Conservation (phyloP, 1,140 invertebrate genomes). For the Ptiloglossa arizonensis region DNA sequence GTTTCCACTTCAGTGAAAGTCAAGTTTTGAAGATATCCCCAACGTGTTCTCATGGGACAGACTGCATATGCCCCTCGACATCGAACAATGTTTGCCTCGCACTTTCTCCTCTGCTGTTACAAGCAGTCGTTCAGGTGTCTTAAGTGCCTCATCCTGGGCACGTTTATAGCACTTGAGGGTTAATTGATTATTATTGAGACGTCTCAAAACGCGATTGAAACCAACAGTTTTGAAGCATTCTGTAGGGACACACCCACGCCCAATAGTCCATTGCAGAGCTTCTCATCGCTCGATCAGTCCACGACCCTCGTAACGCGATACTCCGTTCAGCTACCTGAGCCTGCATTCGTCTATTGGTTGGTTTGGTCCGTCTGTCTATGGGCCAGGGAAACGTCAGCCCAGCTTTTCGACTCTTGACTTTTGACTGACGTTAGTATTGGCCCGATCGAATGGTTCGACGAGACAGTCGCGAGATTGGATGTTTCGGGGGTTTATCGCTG, state of each 20-base stretch:
- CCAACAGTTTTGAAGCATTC: background rate
- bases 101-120: too few relatives aligned
- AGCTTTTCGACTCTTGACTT: constrained; percentile 65
- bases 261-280: background rate
- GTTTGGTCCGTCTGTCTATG: constrained; percentile 31
- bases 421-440: constrained; percentile 63
- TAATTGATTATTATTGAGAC: too few relatives aligned
- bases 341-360: constrained; percentile 7
- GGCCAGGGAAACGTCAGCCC: constrained; percentile 34
- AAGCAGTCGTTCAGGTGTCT: too few relatives aligned
- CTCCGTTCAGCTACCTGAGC: constrained; percentile 49
- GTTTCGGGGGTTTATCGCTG: constrained; percentile 30
- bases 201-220: too few relatives aligned
- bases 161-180: too few relatives aligned
- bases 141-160: too few relatives aligned
- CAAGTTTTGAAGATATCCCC: too few relatives aligned
- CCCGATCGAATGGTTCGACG: constrained; percentile 52
- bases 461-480: constrained; percentile 35
- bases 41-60: too few relatives aligned
- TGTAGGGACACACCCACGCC: constrained; percentile 21
- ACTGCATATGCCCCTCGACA: too few relatives aligned
- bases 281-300: constrained; percentile 9
- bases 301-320: constrained; percentile 59
- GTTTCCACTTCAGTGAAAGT: too few relatives aligned
- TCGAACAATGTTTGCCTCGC: too few relatives aligned